A percentile compares a stretch with the other conserved stretches of the same genome.
Conservation (phyloP, 1,140 invertebrate genomes). For the Chlorops oryzae region DNA sequence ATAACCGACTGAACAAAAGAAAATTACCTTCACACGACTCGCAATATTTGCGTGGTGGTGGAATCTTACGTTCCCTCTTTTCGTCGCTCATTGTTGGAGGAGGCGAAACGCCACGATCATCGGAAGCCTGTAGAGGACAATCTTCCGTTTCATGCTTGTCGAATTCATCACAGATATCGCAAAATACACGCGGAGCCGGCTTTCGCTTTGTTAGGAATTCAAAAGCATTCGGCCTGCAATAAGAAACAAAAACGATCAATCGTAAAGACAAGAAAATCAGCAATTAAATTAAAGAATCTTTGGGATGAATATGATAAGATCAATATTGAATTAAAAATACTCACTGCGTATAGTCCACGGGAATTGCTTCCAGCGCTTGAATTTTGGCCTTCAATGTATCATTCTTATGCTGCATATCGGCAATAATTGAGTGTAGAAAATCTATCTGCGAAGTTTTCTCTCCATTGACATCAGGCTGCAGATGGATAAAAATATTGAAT, state of each 20-base stretch:
- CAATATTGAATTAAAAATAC: not conserved
- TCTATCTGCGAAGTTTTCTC: slow-evolving; percentile 61
- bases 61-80: slow-evolving; percentile 49
- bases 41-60: slow-evolving; percentile 75
- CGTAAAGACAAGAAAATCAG: no score
- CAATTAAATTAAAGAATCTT: no score
- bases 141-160: slow-evolving; percentile 96
- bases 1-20: no score
- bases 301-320: no score
- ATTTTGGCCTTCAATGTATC: slow-evolving; percentile 73
- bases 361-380: slow-evolving; percentile 69
- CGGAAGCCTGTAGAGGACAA: slow-evolving; percentile 78
- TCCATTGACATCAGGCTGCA: slow-evolving; percentile 24
- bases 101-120: slow-evolving; percentile 50
- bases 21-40: slow-evolving; percentile 82
- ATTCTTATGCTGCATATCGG: slow-evolving; percentile 90
- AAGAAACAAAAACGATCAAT: slow-evolving; percentile 5
- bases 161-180: slow-evolving; percentile 96
- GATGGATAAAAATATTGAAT: not conserved
- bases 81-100: slow-evolving; percentile 34
- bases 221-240: slow-evolving; percentile 31
- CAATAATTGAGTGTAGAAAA: slow-evolving; percentile 93
- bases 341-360: slow-evolving; percentile 43
- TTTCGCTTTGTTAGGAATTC: slow-evolving; percentile 37
- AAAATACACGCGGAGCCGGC: slow-evolving; percentile 76